Base-by-base conservation (phyloP, 2,888 invertebrate genomes). In the Tineola bisselliella region DNA sequence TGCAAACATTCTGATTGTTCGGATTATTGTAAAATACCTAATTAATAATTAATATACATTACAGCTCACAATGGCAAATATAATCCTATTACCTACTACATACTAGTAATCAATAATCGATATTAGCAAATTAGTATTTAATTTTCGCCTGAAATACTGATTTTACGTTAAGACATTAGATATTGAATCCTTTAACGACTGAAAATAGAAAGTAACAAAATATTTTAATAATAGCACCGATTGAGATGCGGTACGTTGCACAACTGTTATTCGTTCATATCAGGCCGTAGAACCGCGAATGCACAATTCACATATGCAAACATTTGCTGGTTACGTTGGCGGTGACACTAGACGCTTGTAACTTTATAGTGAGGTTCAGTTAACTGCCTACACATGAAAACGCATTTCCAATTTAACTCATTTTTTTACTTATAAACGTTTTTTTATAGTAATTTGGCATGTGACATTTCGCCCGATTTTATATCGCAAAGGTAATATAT, bases 191-290 rank as follows among this genome's bases (percentile, higher is more conserved):
- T 43, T 43, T 43, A n/a, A 43, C 43, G 52, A 52, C 2, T 52
- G 52, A 52, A 52, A 52, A 52, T 17, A 52, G 17, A 54, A 25
- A 54, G 25, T 11, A 54, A 54, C 18, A 54, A 54, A 54, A 54
- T 25, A 54, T 54, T 54, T 54, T 54, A 54, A 54, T 54, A 54
- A 25, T 25, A 18, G 19, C 12, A 2, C 1, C 54, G 25, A 54
- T 3, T 54, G 11, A 3, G n/a, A n/a, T 25, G 25, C 25, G 25
- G 8, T 11, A 52, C 18, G 2, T 17, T 52, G 17, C 52, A 56
- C 30, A 56, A 56, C 25, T 56, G 56, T 56, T 56, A 56, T 56
- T 33, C 58, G 58, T 58, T 58, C 33, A 58, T 58, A 58, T 58
- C 33, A 15, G 33, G 58, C 13, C 5, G 13, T 17, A 33, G 33